Percentiles rank a stretch among this genome's conserved stretches.
Evolutionary conservation across 2,797 vertebrate species (phyloP).

Genomic region (Carapus acus): DNA sequence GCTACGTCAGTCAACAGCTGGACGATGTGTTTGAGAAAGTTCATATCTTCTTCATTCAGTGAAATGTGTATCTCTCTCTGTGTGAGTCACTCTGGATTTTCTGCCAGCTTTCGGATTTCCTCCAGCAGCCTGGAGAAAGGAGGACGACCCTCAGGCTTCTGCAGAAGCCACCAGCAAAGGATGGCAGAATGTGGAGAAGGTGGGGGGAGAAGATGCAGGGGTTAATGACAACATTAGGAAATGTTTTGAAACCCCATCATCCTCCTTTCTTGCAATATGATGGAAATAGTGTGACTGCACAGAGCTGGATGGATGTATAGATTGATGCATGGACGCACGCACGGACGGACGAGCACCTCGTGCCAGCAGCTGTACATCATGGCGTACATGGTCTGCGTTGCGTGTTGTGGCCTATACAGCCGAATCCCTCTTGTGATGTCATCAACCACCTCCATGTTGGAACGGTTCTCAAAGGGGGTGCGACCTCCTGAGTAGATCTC

Average conservation of each 20-base stretch:
- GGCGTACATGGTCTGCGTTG: slow-evolving; percentile 67
- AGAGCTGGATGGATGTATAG: too few species aligned
- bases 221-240: too few species aligned
- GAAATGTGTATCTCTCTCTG: too few species aligned
- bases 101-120: slow-evolving; percentile 55
- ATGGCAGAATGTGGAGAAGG: neutral
- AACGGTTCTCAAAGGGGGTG: slow-evolving; percentile 77
- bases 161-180: slow-evolving; percentile 20
- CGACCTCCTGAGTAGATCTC: slow-evolving; percentile 83
- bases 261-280: too few species aligned
- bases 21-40: too few species aligned
- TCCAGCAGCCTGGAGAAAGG: slow-evolving; percentile 63
- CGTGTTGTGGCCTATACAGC: slow-evolving; percentile 76
- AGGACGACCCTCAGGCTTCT: slow-evolving; percentile 64
- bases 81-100: slow-evolving; percentile 40
- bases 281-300: too few species aligned
- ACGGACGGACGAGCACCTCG: slow-evolving; percentile 68
- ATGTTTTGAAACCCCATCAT: too few species aligned
- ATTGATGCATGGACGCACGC: too few species aligned
- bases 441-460: slow-evolving; percentile 77
- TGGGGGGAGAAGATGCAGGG: neutral
- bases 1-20: too few species aligned
- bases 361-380: slow-evolving; percentile 90
- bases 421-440: slow-evolving; percentile 80
- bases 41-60: too few species aligned